Evolutionary conservation across 2,888 invertebrate genomes (phyloP).

Genomic region (Sphaerophoria taeniata): DNA sequence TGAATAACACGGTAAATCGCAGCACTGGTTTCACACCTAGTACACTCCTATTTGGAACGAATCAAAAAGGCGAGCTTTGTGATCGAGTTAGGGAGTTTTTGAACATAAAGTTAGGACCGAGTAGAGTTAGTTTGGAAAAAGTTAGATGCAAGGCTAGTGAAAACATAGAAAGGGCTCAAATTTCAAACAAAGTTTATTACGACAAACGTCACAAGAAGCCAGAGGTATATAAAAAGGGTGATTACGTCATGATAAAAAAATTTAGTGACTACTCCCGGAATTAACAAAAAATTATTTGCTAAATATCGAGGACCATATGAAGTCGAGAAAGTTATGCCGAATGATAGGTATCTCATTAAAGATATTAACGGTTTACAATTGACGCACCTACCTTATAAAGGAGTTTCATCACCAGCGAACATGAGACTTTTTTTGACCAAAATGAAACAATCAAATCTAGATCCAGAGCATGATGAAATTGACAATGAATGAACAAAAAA

Average conservation of each 20-base stretch:
- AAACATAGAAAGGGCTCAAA: slow-evolving; percentile 16
- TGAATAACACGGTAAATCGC: no score
- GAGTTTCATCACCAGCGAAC: slow-evolving; percentile 13
- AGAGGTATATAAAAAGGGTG: not conserved
- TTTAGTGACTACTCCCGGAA: not conserved
- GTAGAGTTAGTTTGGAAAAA: not conserved
- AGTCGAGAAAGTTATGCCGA: slow-evolving; percentile 12
- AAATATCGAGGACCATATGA: not conserved
- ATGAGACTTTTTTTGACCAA: slow-evolving; percentile 6
- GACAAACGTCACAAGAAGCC: slow-evolving; percentile 29
- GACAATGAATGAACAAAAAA: not conserved
- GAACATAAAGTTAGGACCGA: not conserved
- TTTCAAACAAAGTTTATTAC: slow-evolving; percentile 4
- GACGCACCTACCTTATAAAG: not conserved
- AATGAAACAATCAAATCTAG: no score
- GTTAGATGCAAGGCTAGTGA: slow-evolving; percentile 12
- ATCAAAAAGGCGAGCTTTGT: slow-evolving; percentile 75
- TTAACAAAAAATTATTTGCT: slow-evolving; percentile 8
- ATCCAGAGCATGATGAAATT: not conserved
- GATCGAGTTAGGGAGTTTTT: slow-evolving; percentile 70
- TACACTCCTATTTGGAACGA: slow-evolving; percentile 59
- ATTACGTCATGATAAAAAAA: slow-evolving; percentile 10
- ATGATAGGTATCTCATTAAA: not conserved
- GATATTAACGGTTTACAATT: slow-evolving; percentile 1
- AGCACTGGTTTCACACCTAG: no score